These are phyloP conservation scores for Phymatocera aterrima DNA, from an alignment of 2,888 invertebrate species.

Conservation along the genomic window DNA sequence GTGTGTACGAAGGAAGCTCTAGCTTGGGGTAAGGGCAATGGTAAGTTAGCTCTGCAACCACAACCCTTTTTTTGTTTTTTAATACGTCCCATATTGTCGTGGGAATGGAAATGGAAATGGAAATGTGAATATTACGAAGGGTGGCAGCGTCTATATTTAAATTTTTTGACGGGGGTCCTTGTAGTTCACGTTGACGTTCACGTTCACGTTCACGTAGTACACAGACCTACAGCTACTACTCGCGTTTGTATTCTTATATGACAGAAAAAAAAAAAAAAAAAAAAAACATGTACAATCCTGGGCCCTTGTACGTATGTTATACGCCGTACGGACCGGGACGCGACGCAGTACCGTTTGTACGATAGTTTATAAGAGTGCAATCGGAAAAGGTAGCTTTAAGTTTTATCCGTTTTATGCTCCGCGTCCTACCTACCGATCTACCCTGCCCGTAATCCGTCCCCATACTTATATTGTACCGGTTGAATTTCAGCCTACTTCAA, in stretches of 20 bases:
- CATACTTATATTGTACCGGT: too few species aligned
- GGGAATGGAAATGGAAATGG: conserved; percentile 69
- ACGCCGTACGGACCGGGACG: not conserved
- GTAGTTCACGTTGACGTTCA: too few species aligned
- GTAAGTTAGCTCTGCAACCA: conserved; percentile 47
- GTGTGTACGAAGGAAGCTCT: conserved; percentile 1
- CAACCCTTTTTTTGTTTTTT: conserved; percentile 69
- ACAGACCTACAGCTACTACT: too few species aligned
- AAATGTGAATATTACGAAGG: conserved; percentile 56
- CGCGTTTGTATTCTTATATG: not conserved
- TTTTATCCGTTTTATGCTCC: not conserved
- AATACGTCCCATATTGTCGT: conserved; percentile 66
- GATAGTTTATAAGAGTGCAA: too few species aligned
- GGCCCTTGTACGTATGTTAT: not conserved
- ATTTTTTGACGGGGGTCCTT: conserved; percentile 52
- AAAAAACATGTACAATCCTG: not conserved
- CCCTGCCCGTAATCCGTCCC: too few species aligned
- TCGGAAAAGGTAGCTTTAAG: not conserved
- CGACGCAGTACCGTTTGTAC: not conserved
- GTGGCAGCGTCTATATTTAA: conserved; percentile 64
- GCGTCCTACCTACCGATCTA: not conserved
- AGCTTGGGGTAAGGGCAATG: conserved; percentile 46
- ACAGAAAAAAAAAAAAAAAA: not conserved
- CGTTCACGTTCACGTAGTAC: too few species aligned
- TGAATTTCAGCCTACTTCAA: too few species aligned